These are phyloP conservation scores for Myotis findleyi DNA, from an alignment of 2,797 vertebrate genomes.

Conservation along the genomic window DNA sequence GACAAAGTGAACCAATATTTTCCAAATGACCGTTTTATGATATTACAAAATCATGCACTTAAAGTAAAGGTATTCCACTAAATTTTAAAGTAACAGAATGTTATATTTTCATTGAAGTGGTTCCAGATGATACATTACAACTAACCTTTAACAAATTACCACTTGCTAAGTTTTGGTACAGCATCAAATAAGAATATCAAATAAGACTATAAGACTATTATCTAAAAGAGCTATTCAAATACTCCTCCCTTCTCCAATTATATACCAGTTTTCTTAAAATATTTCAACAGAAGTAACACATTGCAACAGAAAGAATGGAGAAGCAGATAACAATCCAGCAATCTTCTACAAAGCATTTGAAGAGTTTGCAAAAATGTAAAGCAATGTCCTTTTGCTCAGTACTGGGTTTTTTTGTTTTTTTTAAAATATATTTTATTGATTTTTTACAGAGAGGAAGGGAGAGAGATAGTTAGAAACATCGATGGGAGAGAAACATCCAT, in stretches of 20 bases:
- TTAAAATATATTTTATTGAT: too few species aligned
- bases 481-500: too few species aligned
- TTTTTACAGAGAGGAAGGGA: too few species aligned
- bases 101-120: neutral
- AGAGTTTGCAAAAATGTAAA: slow-evolving; percentile 1
- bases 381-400: neutral
- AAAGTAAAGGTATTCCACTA: neutral
- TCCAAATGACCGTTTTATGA: neutral
- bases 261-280: neutral
- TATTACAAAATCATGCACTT: neutral
- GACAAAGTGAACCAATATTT: neutral
- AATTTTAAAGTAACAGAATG: neutral
- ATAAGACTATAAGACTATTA: neutral
- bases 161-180: neutral
- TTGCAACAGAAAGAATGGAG: neutral
- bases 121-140: slow-evolving; percentile 18
- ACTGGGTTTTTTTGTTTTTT: neutral
- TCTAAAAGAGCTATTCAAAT: neutral
- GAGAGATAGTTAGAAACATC: too few species aligned
- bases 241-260: neutral
- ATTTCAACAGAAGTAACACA: neutral
- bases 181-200: neutral
- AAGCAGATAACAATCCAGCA: neutral
- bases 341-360: neutral
- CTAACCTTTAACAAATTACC: neutral